Conservation (phyloP, 2,888 invertebrate genomes). For the Holacanthella duospinosa region DNA sequence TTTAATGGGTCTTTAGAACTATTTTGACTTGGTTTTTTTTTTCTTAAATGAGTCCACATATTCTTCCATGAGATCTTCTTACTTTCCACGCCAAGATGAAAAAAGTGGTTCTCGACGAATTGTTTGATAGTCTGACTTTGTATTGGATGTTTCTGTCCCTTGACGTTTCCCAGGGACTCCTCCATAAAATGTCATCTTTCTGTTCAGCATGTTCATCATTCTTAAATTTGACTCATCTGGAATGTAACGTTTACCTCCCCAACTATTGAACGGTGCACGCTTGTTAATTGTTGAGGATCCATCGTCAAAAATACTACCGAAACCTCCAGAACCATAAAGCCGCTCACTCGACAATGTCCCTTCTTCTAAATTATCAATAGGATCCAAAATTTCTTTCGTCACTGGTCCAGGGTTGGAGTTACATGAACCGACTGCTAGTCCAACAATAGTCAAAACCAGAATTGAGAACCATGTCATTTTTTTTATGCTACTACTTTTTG, state of each 20-base stretch:
- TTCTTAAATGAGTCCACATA: no score
- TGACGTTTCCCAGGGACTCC: background rate
- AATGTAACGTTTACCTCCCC: background rate
- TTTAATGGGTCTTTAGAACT: no score
- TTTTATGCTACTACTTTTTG: no score
- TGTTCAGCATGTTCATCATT: background rate
- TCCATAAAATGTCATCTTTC: background rate
- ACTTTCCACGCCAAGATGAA: background rate
- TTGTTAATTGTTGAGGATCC: background rate
- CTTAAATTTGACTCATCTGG: background rate
- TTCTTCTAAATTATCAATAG: background rate
- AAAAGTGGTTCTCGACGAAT: background rate
- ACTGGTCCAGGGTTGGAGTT: no score
- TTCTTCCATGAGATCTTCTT: no score
- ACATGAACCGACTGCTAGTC: no score
- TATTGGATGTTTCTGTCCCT: background rate
- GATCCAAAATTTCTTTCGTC: background rate
- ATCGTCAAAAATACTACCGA: background rate
- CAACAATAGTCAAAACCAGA: no score
- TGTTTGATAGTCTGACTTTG: background rate
- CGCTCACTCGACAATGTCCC: background rate
- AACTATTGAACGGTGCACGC: background rate
- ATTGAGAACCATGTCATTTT: no score
- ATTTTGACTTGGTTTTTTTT: no score
- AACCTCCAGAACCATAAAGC: background rate